Evolutionary conservation across 2,888 invertebrate species (phyloP).

Genomic region (Frankliniella fusca): DNA sequence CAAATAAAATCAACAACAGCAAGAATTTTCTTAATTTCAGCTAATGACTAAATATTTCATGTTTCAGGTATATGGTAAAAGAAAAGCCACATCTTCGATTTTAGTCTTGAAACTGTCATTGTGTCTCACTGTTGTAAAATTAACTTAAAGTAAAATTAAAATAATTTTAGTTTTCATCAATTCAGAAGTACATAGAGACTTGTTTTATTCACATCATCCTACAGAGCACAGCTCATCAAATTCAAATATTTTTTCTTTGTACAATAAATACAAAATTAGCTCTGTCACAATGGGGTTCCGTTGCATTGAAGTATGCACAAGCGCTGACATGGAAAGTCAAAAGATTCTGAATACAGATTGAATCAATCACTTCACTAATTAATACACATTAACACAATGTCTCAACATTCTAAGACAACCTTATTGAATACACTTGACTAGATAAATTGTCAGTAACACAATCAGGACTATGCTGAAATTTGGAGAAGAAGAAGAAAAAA

Average conservation of each 20-base stretch:
- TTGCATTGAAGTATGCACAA: no score
- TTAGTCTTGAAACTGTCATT: constrained; percentile 44
- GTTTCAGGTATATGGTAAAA: constrained; percentile 78
- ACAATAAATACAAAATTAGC: no score
- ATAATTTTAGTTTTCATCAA: not conserved
- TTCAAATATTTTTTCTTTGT: not conserved
- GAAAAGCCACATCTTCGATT: constrained; percentile 82
- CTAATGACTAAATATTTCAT: constrained; percentile 42
- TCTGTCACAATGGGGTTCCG: no score
- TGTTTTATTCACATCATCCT: not conserved
- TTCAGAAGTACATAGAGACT: not conserved
- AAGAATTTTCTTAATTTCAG: not conserved
- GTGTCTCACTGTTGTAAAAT: not conserved
- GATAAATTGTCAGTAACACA: no score
- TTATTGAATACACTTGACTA: no score
- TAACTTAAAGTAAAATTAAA: not conserved
- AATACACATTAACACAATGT: no score
- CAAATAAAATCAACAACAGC: constrained; percentile 45
- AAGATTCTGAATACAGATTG: no score
- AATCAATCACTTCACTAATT: no score
- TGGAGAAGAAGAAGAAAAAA: no score
- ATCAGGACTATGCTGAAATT: no score
- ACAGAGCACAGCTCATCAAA: not conserved
- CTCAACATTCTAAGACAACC: no score
- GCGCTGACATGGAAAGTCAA: no score